Evolutionary conservation across 1,140 invertebrate species (phyloP).

Genomic region (Nautilus pompilius): DNA sequence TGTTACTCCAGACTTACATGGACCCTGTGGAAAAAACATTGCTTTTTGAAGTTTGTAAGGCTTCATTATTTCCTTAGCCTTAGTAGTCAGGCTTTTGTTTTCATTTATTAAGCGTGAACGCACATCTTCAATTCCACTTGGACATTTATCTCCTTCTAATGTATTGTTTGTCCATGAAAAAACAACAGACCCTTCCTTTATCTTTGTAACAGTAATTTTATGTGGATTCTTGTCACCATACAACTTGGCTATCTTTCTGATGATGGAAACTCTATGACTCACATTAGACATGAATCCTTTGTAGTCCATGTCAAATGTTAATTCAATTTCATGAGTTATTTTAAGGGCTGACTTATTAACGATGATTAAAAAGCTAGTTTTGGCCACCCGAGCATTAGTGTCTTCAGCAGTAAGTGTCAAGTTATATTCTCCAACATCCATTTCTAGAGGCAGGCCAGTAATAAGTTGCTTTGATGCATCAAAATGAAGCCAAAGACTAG

Average conservation of each 20-base stretch:
- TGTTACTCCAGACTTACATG: slow-evolving; percentile 63
- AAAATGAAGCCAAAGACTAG: slow-evolving; percentile 27
- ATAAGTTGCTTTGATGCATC: slow-evolving; percentile 46
- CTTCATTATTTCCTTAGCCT: slow-evolving; percentile 70
- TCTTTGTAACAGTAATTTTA: slow-evolving; percentile 69
- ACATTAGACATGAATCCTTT: slow-evolving; percentile 70
- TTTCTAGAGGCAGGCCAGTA: slow-evolving; percentile 61
- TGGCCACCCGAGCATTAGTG: slow-evolving; percentile 6
- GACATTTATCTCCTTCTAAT: slow-evolving; percentile 70
- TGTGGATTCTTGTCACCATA: slow-evolving; percentile 73
- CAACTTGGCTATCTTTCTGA: slow-evolving; percentile 72
- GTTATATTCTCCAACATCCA: slow-evolving; percentile 64
- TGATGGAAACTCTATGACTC: slow-evolving; percentile 63
- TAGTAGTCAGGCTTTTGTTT: slow-evolving; percentile 57
- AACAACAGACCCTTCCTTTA: slow-evolving; percentile 57
- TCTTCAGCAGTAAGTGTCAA: slow-evolving; percentile 27
- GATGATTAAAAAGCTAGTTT: no score
- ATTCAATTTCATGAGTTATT: slow-evolving; percentile 66
- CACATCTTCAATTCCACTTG: slow-evolving; percentile 73
- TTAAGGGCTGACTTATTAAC: no score
- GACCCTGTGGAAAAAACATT: slow-evolving; percentile 67
- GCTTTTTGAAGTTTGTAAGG: slow-evolving; percentile 68
- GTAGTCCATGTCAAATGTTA: slow-evolving; percentile 73
- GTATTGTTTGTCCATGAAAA: slow-evolving; percentile 79
- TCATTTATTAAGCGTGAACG: slow-evolving; percentile 61